Conservation (phyloP, 1,140 invertebrate species). For the Acromyrmex echinatior region DNA sequence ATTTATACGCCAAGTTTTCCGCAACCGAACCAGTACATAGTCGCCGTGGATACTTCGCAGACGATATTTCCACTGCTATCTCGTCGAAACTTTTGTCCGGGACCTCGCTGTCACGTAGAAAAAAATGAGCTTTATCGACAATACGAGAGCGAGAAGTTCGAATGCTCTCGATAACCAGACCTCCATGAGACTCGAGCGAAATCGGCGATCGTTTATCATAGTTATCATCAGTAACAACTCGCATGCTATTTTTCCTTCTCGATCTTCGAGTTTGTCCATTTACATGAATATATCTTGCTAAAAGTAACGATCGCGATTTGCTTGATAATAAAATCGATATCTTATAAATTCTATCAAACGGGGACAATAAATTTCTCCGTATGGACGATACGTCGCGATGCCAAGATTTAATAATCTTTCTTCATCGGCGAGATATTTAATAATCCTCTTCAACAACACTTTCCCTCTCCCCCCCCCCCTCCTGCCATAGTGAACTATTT, state of each 20-base stretch:
- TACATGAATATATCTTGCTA: conserved; percentile 28
- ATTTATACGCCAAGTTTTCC: conserved; percentile 73
- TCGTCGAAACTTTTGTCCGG: conserved; percentile 66
- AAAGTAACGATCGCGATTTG: conserved; percentile 19
- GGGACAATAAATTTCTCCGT: background rate
- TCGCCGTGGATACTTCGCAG: conserved; percentile 48
- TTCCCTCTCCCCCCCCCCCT: background rate
- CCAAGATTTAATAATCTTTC: conserved; percentile 16
- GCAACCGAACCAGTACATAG: conserved; percentile 52
- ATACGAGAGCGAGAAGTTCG: conserved; percentile 52
- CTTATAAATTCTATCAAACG: conserved; percentile 6
- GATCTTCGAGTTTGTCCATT: conserved; percentile 37
- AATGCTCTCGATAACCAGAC: conserved; percentile 52
- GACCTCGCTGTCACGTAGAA: conserved; percentile 54
- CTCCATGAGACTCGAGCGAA: conserved; percentile 47
- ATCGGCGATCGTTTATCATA: conserved; percentile 59
- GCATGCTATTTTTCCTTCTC: conserved; percentile 15
- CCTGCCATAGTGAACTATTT: conserved; percentile 26
- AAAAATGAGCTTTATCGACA: conserved; percentile 64
- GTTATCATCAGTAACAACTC: conserved; percentile 46
- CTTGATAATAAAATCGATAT: background rate
- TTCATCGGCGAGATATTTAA: background rate
- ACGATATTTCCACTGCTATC: conserved; percentile 67
- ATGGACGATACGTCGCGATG: background rate
- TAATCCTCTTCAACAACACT: background rate